These are phyloP conservation scores for Crocidura indochinensis DNA, from an alignment of 2,797 vertebrate species.

Conservation along the genomic window DNA sequence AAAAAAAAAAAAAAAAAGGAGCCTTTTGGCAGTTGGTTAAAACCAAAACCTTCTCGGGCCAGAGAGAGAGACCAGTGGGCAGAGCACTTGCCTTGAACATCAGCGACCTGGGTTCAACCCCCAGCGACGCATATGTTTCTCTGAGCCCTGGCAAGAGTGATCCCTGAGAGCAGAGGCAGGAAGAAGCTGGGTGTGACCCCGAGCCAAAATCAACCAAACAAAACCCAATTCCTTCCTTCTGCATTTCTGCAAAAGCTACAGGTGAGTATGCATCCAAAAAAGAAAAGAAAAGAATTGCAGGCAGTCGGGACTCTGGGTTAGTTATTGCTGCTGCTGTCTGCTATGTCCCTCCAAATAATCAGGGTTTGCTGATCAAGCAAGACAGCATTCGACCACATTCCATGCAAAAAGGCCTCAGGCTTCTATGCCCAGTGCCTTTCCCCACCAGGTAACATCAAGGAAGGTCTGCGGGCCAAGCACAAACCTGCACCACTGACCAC, in stretches of 20 bases:
- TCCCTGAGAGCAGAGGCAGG: neutral
- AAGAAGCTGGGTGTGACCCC: too few species aligned
- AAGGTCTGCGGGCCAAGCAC: neutral
- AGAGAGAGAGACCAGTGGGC: too few species aligned
- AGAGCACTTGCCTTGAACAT: too few species aligned
- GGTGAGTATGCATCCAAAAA: constrained; percentile 32
- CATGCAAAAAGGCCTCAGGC: neutral
- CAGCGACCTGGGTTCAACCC: too few species aligned
- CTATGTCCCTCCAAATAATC: constrained; percentile 36
- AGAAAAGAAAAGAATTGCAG: neutral
- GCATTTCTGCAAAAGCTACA: neutral
- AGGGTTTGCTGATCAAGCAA: neutral
- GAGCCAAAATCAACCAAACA: too few species aligned
- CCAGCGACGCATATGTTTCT: too few species aligned
- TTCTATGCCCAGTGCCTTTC: neutral
- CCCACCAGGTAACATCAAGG: neutral
- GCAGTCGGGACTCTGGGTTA: neutral
- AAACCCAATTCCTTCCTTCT: too few species aligned
- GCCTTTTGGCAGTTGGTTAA: constrained; percentile 26
- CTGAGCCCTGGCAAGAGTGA: too few species aligned
- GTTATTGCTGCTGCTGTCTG: neutral
- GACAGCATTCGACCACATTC: neutral
- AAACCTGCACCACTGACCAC: neutral
- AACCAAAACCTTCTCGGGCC: neutral
- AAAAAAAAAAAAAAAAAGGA: constrained; percentile 51